Percentiles rank a stretch among this genome's conserved stretches.
phyloP scores from a whole-genome alignment of 2,888 invertebrate genomes.

The Leptinotarsa tumamoca region DNA sequence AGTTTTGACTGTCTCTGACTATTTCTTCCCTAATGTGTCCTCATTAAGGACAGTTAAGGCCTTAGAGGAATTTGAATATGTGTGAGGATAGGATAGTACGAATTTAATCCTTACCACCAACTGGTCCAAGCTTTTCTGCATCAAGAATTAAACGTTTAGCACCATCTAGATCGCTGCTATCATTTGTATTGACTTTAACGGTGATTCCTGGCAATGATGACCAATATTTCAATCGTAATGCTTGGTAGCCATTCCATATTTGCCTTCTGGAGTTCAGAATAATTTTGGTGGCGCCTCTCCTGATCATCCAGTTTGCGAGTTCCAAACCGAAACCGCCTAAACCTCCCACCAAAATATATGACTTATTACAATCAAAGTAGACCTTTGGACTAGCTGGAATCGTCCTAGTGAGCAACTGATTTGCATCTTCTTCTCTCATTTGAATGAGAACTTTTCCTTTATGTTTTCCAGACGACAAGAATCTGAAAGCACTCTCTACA shows the following conservation, averaged over 20 bases:
- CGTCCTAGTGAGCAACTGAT: constrained; percentile 33
- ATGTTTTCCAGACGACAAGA: constrained; percentile 78
- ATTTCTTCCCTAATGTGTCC: too few relatives aligned
- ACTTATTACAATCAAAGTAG: constrained; percentile 56
- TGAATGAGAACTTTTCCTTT: constrained; percentile 78
- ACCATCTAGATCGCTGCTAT: constrained; percentile 62
- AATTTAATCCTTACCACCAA: constrained; percentile 67
- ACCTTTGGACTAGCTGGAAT: constrained; percentile 45
- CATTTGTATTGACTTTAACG: constrained; percentile 63
- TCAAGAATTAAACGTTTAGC: constrained; percentile 64
- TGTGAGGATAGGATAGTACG: too few relatives aligned
- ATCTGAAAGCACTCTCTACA: constrained; percentile 78
- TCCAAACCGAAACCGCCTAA: constrained; percentile 78
- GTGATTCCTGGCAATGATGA: constrained; percentile 55
- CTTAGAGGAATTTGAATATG: too few relatives aligned
- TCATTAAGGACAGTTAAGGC: too few relatives aligned
- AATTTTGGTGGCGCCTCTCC: constrained; percentile 71
- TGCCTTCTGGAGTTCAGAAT: constrained; percentile 73
- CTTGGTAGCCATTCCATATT: constrained; percentile 72
- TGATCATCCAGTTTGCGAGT: constrained; percentile 72
- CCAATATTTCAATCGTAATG: constrained; percentile 65
- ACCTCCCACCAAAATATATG: constrained; percentile 67
- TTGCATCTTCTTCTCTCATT: constrained; percentile 54
- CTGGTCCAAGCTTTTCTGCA: constrained; percentile 66
- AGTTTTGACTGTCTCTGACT: too few relatives aligned